Evolutionary conservation across 2,113 vertebrate genomes (phyloP).

Genomic region (Gadus macrocephalus): DNA sequence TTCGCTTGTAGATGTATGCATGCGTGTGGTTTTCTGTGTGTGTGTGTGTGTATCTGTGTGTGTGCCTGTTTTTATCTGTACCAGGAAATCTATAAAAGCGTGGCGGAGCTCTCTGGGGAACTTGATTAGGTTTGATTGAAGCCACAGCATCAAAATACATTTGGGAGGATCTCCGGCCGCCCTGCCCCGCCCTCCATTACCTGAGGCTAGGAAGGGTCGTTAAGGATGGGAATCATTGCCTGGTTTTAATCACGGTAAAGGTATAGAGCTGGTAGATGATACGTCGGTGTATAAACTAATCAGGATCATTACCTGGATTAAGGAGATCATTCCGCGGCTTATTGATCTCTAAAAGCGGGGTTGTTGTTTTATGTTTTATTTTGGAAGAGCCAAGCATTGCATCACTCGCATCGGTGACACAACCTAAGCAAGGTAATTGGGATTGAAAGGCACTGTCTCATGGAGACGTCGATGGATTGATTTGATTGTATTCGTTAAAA

Average conservation of each 20-base stretch:
- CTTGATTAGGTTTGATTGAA: slow-evolving; percentile 54
- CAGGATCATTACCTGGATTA: slow-evolving; percentile 26
- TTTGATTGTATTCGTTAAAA: slow-evolving; percentile 39
- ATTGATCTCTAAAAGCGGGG: slow-evolving; percentile 15
- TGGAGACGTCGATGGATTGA: slow-evolving; percentile 39
- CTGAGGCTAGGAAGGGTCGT: slow-evolving; percentile 50
- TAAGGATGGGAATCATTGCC: slow-evolving; percentile 51
- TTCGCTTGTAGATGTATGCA: background rate
- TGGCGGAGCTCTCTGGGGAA: slow-evolving; percentile 46
- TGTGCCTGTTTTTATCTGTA: slow-evolving; percentile 12
- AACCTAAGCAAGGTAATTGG: slow-evolving; percentile 25
- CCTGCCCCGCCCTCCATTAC: slow-evolving; percentile 43
- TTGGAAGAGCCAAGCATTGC: slow-evolving; percentile 4
- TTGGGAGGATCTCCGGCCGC: slow-evolving; percentile 25
- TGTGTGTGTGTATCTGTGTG: background rate
- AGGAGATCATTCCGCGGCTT: slow-evolving; percentile 27
- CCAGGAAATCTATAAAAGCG: slow-evolving; percentile 58
- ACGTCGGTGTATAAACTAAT: slow-evolving; percentile 3
- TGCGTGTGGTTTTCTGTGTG: background rate
- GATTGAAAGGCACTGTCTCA: slow-evolving; percentile 23
- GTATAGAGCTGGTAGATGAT: no score
- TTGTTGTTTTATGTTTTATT: slow-evolving; percentile 12
- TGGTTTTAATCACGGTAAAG: background rate
- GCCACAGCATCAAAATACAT: slow-evolving; percentile 65
- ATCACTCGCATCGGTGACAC: no score